These are phyloP conservation scores for Sialis lutaria DNA, from an alignment of 2,888 invertebrate species.

Conservation along the genomic window DNA sequence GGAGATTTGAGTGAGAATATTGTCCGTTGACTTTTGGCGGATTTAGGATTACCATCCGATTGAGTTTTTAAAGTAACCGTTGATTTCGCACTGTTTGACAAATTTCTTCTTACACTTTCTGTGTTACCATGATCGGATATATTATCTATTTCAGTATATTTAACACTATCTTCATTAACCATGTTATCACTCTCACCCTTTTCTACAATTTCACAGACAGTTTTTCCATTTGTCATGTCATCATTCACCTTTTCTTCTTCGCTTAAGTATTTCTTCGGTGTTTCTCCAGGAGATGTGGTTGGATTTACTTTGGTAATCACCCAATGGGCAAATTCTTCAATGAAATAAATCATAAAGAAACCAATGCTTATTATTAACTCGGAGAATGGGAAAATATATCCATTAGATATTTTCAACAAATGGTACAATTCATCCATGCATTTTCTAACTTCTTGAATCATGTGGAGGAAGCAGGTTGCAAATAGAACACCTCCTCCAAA, in stretches of 20 bases:
- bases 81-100: too few relatives aligned
- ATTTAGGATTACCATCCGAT: background rate
- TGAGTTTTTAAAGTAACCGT: background rate
- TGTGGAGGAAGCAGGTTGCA: constrained; percentile 36
- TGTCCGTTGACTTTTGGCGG: background rate
- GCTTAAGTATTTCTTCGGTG: background rate
- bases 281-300: background rate
- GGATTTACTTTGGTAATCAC: constrained; percentile 15
- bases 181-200: background rate
- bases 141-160: background rate
- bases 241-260: background rate
- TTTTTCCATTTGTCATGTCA: background rate
- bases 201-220: background rate
- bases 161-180: background rate
- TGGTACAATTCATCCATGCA: constrained; percentile 22
- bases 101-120: too few relatives aligned
- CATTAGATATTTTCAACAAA: constrained; percentile 12
- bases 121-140: background rate
- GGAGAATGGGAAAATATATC: constrained; percentile 24
- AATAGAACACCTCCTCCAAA: constrained; percentile 38
- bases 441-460: constrained; percentile 33
- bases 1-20: background rate
- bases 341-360: constrained; percentile 34
- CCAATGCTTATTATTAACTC: constrained; percentile 32
- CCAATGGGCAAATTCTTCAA: constrained; percentile 31